These are phyloP conservation scores for Aphelenchoides fujianensis DNA, from an alignment of 1,140 invertebrate species.

Conservation along the genomic window DNA sequence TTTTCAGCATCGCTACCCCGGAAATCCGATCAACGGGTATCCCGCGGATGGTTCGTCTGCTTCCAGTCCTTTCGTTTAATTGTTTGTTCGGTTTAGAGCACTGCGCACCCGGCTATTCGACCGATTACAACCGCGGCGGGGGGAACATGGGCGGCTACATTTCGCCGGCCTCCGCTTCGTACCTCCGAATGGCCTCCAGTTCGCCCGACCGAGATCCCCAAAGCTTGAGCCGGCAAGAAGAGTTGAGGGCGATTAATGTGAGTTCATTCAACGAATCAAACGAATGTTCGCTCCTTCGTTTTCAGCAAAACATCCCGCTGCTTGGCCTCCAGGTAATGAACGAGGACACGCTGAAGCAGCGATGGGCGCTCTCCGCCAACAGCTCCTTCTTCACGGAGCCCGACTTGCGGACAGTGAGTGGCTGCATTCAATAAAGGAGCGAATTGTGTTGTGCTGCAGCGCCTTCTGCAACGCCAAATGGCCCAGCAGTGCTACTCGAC, in stretches of 20 bases:
- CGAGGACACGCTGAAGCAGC: conserved; percentile 16
- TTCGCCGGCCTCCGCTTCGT: background rate
- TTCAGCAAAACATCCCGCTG: conserved; percentile 17
- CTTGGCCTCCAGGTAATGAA: conserved; percentile 2
- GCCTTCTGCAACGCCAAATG: conserved; percentile 5
- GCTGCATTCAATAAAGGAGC: background rate
- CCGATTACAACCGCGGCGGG: background rate
- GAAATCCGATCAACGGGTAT: background rate
- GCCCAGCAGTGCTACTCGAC: conserved; percentile 11
- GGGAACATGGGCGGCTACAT: background rate
- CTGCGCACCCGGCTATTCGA: background rate
- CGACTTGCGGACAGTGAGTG: conserved; percentile 8
- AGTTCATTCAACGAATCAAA: background rate
- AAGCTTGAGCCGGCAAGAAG: background rate
- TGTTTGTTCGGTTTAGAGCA: background rate
- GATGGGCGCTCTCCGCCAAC: conserved; percentile 9
- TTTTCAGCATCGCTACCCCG: background rate
- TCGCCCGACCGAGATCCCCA: background rate
- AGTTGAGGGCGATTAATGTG: background rate
- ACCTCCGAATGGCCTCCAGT: background rate
- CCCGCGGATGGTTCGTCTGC: background rate
- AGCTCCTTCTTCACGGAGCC: conserved; percentile 11
- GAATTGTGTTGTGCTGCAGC: background rate
- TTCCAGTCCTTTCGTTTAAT: no score
- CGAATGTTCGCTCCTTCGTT: background rate